A percentile compares a stretch with the other conserved stretches of the same genome.
Conservation (phyloP, 2,113 vertebrate species). For the Raja brachyura region DNA sequence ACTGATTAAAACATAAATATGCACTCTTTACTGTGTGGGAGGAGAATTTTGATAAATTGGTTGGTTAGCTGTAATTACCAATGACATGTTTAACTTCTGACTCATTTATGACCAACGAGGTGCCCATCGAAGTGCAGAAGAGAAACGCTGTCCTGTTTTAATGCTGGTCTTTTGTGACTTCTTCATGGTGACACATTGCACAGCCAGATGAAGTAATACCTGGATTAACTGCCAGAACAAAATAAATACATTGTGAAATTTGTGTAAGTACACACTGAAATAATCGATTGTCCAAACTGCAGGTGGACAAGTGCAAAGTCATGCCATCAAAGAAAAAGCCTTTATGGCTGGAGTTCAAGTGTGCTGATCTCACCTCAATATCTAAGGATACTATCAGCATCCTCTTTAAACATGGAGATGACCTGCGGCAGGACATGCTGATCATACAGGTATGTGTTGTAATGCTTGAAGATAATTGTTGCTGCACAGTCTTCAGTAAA, state of each 20-base stretch:
- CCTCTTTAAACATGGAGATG: constrained; percentile 96
- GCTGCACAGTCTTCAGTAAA: neutral
- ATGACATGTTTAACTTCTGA: neutral
- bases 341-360: constrained; percentile 91
- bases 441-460: constrained; percentile 79
- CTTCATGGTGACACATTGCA: neutral
- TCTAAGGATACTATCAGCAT: constrained; percentile 91
- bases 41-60: neutral
- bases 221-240: neutral
- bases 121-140: neutral
- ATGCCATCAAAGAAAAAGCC: constrained; percentile 99
- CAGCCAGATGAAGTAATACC: neutral
- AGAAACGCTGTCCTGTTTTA: neutral
- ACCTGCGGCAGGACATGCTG: constrained; percentile 95
- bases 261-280: neutral
- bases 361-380: constrained; percentile 82
- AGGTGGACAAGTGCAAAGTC: constrained; percentile 97
- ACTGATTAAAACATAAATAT: neutral
- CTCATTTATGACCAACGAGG: neutral
- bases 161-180: neutral
- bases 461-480: neutral
- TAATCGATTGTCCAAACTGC: constrained; percentile 39
- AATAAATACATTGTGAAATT: neutral
- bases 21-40: neutral
- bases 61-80: neutral